Evolutionary conservation across 2,797 vertebrate species (phyloP).

Genomic region (Chelidonichthys spinosus): DNA sequence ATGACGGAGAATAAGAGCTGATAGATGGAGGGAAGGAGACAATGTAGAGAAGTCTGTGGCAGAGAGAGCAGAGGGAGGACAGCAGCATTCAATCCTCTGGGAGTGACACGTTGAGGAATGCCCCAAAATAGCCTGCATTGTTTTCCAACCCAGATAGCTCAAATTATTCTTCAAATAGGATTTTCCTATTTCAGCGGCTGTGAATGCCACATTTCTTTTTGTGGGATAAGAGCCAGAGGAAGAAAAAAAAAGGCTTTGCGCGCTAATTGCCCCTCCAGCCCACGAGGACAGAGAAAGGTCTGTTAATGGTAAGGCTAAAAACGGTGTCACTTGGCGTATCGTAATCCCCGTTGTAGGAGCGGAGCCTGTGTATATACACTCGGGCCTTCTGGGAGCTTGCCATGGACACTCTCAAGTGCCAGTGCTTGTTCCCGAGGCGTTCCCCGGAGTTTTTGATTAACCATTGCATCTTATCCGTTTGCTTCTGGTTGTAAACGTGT

Average conservation of each 20-base stretch:
- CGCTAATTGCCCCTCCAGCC: constrained; percentile 64
- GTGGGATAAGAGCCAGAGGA: constrained; percentile 40
- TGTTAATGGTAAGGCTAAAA: constrained; percentile 49
- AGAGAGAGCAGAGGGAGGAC: constrained; percentile 46
- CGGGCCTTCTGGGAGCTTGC: neutral
- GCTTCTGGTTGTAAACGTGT: neutral
- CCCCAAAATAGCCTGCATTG: constrained; percentile 61
- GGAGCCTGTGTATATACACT: constrained; percentile 18
- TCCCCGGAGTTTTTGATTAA: neutral
- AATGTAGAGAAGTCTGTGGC: constrained; percentile 37
- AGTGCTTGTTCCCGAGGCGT: constrained; percentile 15
- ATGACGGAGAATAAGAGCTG: constrained; percentile 50
- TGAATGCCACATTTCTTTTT: constrained; percentile 40
- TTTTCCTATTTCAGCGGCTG: constrained; percentile 44
- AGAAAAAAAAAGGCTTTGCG: constrained; percentile 39
- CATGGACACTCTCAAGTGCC: constrained; percentile 20
- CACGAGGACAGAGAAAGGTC: constrained; percentile 47
- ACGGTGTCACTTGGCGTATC: constrained; percentile 37
- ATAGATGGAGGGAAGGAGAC: constrained; percentile 53
- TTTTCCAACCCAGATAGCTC: constrained; percentile 64
- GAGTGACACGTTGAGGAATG: constrained; percentile 62
- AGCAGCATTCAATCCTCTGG: constrained; percentile 40
- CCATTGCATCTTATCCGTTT: neutral
- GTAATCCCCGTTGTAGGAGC: constrained; percentile 21
- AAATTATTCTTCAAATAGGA: constrained; percentile 57